Evolutionary conservation across 2,888 invertebrate species (phyloP).

Genomic region (Keiferia lycopersicella): DNA sequence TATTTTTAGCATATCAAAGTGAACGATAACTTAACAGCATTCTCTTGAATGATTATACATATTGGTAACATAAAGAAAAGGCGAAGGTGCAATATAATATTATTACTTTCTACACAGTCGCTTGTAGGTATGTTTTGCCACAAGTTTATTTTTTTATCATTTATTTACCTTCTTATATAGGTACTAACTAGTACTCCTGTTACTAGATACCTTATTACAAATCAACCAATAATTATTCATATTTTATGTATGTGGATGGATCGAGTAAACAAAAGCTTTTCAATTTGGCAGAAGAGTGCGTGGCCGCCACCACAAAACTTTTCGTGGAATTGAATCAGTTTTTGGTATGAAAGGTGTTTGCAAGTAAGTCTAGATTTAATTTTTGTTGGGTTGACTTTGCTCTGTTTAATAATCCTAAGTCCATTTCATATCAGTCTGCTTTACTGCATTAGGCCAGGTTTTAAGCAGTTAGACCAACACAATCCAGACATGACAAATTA

Average conservation of each 20-base stretch:
- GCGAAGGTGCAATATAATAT: neutral
- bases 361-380: neutral
- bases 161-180: neutral
- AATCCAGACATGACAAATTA: neutral
- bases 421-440: neutral
- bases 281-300: slow-evolving; percentile 50
- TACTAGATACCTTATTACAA: too few species aligned
- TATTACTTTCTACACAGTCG: too few species aligned
- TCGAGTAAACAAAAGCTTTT: slow-evolving; percentile 46
- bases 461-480: too few species aligned
- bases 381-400: neutral
- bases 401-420: neutral
- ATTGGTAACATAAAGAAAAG: slow-evolving; percentile 27
- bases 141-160: neutral
- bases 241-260: neutral
- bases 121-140: too few species aligned
- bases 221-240: neutral
- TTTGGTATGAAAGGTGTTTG: neutral
- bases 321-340: slow-evolving; percentile 44
- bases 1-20: slow-evolving; percentile 70
- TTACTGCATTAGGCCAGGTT: neutral
- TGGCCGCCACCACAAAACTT: slow-evolving; percentile 75
- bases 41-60: slow-evolving; percentile 44
- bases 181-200: too few species aligned
- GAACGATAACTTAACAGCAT: slow-evolving; percentile 48